Evolutionary conservation across 2,888 invertebrate species (phyloP).

Genomic region (Hymenopus coronatus): DNA sequence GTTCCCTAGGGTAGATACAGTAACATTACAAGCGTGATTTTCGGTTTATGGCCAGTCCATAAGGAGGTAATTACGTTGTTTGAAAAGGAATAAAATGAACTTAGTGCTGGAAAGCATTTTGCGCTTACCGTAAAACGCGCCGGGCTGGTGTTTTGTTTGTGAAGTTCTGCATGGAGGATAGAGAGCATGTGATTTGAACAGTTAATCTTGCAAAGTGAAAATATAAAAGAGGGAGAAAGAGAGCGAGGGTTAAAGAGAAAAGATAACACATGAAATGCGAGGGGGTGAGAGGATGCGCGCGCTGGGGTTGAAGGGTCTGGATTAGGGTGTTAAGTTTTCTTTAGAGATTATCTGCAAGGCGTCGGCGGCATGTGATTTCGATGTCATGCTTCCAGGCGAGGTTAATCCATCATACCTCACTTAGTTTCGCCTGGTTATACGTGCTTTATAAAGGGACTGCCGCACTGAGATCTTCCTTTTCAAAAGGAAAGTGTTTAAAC

Average conservation of each 20-base stretch:
- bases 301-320: background rate
- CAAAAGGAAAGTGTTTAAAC: background rate
- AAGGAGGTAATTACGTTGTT: background rate
- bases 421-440: background rate
- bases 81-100: background rate
- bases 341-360: background rate
- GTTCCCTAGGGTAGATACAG: background rate
- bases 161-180: background rate
- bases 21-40: background rate
- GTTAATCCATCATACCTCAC: conserved; percentile 3
- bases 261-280: conserved; percentile 14
- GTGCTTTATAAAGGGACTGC: background rate
- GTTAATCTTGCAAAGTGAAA: conserved; percentile 17
- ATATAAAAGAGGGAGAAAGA: background rate
- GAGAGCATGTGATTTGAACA: conserved; percentile 3
- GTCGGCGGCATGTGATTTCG: background rate
- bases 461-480: background rate
- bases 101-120: background rate
- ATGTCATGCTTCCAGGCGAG: conserved; percentile 7
- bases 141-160: background rate
- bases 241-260: conserved; percentile 13
- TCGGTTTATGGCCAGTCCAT: background rate
- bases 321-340: conserved; percentile 16
- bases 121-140: background rate
- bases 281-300: background rate